Evolutionary conservation across 2,797 vertebrate species (phyloP), one percentile per base, ranked within the genome.

Genomic region (Falco rusticolus): DNA sequence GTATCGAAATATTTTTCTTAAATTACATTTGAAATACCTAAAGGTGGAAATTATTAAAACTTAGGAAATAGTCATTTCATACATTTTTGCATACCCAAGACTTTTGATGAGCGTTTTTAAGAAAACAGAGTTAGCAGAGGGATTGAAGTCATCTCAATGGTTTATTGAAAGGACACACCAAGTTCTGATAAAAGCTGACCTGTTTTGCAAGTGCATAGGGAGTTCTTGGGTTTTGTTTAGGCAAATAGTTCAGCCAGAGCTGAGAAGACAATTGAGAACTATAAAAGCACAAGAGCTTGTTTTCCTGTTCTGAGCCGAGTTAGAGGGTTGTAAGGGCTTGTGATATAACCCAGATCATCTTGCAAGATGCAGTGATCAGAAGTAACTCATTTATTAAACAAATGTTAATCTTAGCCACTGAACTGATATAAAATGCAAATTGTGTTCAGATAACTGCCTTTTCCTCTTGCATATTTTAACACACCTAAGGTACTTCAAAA

Each of bases 81-180:
- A 1, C 45, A 56, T 70, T 71, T 89, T 70, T 85, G 43, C 26
- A 66, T 48, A 54, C 31, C 17, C 18, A 77, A 43, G 11, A 34
- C 7, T n/a, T 71, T 24, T 61, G 78, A n/a, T 2, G 29, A 72
- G 33, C n/a, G 18, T n/a, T 93, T 81, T 81, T 61, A 93, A 93
- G 56, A 78, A 91, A 90, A 93, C 17, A 72, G 63, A 91, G n/a
- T 41, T 90, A 86, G 48, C 63, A 66, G 57, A 90, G 61, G 12
- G 39, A 53, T 8, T 90, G 53, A 95, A 57, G 43, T 29, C 0
- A 70, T 71, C 91, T 81, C 79, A 86, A 15, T 71, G 59, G 54
- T 95, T 96, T 93, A 93, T 88, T 95, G 76, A 93, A 89, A 95
- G 68, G 85, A 91, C 71, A 96, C 88, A 95, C 45, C 82, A 80